Percentiles rank a stretch among this genome's conserved stretches.
These are phyloP conservation scores for Molorchus minor DNA, from an alignment of 2,888 invertebrate species.

Conservation along the genomic window DNA sequence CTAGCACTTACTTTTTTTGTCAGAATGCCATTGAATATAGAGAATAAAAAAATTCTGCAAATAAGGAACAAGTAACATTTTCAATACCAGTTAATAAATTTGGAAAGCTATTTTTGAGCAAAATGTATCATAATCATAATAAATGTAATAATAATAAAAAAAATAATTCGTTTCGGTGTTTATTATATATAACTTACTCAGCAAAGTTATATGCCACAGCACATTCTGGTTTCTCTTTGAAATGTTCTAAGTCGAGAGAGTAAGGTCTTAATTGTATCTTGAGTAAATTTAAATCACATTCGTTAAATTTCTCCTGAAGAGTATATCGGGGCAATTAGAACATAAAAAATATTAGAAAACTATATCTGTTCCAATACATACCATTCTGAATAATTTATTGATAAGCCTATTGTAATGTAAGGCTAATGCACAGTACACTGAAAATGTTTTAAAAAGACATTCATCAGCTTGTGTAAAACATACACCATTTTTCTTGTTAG, in stretches of 20 bases:
- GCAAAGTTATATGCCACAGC: constrained; percentile 63
- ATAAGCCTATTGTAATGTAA: constrained; percentile 68
- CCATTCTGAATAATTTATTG: constrained; percentile 63
- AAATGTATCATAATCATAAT: background rate
- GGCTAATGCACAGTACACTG: constrained; percentile 68
- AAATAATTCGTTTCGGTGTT: no score
- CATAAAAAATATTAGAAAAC: no score
- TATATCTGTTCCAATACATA: constrained; percentile 20
- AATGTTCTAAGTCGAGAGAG: constrained; percentile 63
- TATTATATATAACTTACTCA: constrained; percentile 59
- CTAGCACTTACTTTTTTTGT: no score
- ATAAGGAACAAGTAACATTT: no score
- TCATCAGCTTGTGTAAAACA: constrained; percentile 67
- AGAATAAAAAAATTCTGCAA: no score
- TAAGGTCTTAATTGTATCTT: constrained; percentile 66
- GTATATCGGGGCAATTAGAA: constrained; percentile 36
- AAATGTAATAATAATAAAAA: no score
- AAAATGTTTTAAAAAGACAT: constrained; percentile 66
- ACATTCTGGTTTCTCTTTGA: constrained; percentile 61
- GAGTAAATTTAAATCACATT: constrained; percentile 60
- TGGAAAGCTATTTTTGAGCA: no score
- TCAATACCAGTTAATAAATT: no score
- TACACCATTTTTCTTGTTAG: constrained; percentile 65
- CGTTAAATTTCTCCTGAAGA: constrained; percentile 44
- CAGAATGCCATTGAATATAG: no score